A percentile compares a stretch with the other conserved stretches of the same genome.
phyloP scores from a whole-genome alignment of 1,140 invertebrate species.

The Chymomyza costata region DNA sequence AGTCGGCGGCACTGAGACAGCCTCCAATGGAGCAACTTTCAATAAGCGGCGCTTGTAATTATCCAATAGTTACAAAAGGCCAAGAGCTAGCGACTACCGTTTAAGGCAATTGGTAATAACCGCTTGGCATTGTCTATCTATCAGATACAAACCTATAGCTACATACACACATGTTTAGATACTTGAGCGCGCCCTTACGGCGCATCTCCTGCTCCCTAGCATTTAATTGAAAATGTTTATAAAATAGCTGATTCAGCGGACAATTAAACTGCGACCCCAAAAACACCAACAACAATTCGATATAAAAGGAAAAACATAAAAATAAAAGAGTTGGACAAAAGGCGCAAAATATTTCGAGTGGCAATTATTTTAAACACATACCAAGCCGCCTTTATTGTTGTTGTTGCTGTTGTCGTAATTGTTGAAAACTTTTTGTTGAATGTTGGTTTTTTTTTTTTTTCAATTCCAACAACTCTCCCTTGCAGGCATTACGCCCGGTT shows the following conservation, averaged over 20 bases:
- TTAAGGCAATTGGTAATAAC: constrained; percentile 63
- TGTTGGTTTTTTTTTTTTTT: not conserved
- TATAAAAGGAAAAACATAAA: constrained; percentile 34
- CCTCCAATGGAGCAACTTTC: constrained; percentile 53
- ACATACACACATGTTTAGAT: constrained; percentile 13
- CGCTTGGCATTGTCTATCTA: constrained; percentile 26
- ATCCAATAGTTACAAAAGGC: constrained; percentile 44
- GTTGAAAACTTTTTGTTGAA: constrained; percentile 40
- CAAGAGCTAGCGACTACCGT: constrained; percentile 62
- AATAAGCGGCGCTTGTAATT: constrained; percentile 70
- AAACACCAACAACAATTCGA: constrained; percentile 1
- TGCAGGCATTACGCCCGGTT: constrained; percentile 74
- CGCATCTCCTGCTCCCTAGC: too few species aligned
- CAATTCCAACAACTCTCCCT: constrained; percentile 24
- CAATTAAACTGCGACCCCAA: constrained; percentile 51
- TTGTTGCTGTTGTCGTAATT: constrained; percentile 32
- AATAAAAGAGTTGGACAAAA: constrained; percentile 60
- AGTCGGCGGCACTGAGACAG: too few species aligned
- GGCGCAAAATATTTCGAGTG: constrained; percentile 68
- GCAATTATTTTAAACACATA: constrained; percentile 68
- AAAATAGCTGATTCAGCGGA: constrained; percentile 69
- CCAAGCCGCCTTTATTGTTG: constrained; percentile 27
- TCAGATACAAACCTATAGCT: constrained; percentile 31
- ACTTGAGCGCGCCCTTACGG: too few species aligned
- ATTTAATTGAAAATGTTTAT: not conserved